phyloP scores from a whole-genome alignment of 2,113 vertebrate genomes.

The Cinclus cinclus region DNA sequence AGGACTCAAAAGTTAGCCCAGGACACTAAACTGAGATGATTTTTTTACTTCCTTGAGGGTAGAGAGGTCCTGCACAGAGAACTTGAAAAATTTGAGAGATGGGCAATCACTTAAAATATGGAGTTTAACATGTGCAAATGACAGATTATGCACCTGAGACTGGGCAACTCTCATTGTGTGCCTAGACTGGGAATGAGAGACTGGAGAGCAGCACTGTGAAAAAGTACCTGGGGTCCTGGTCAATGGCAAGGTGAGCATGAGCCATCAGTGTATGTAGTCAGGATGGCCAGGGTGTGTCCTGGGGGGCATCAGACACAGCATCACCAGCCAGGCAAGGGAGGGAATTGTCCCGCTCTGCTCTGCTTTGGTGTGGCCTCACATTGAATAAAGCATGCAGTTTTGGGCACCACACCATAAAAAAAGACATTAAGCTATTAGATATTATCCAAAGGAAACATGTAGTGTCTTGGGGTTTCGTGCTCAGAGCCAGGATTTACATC shows the following conservation, averaged over 20 bases:
- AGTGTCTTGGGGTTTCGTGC: background rate
- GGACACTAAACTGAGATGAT: background rate
- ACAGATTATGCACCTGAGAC: accelerated
- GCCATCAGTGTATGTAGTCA: background rate
- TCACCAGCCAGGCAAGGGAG: background rate
- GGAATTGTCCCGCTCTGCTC: background rate
- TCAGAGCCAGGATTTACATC: background rate
- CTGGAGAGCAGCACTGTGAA: accelerated
- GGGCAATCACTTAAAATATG: background rate
- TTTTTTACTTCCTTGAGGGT: background rate
- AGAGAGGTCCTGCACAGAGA: background rate
- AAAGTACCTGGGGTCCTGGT: background rate
- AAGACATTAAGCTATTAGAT: background rate
- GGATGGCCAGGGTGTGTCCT: background rate
- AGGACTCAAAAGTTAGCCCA: background rate
- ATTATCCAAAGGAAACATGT: background rate
- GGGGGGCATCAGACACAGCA: background rate
- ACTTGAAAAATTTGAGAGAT: background rate
- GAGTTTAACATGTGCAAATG: background rate
- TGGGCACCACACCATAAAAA: too few relatives aligned
- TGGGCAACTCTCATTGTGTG: background rate
- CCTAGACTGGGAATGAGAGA: background rate
- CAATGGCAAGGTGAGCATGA: accelerated
- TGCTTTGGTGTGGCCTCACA: background rate
- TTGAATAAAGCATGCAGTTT: background rate